Conservation (phyloP, 2,113 vertebrate genomes). For the Delphinapterus leucas region DNA sequence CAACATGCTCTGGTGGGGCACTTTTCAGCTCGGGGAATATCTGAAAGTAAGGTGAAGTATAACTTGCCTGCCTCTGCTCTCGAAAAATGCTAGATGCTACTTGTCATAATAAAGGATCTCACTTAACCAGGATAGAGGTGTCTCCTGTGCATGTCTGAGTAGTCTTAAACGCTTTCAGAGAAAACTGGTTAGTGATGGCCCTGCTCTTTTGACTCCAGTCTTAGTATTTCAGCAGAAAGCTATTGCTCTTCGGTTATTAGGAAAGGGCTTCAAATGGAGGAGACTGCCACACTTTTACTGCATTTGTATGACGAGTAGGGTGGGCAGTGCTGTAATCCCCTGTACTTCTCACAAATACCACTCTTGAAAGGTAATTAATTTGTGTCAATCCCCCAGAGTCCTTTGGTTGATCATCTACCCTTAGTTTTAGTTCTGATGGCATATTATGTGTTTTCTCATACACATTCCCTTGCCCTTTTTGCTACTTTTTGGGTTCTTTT, state of each 20-base stretch:
- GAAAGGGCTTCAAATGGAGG: neutral
- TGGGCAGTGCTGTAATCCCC: neutral
- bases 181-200: neutral
- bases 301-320: neutral
- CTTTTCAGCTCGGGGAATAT: neutral
- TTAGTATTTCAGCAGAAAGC: neutral
- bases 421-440: neutral
- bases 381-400: neutral
- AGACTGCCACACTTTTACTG: neutral
- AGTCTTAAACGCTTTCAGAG: neutral
- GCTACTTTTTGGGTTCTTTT: neutral
- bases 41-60: neutral
- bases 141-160: neutral
- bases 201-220: neutral
- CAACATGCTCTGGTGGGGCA: neutral
- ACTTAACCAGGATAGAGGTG: neutral
- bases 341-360: neutral
- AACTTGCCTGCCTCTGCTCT: neutral
- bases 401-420: neutral
- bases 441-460: neutral
- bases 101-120: rapidly evolving
- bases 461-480: neutral
- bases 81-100: neutral
- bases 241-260: neutral
- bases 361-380: neutral